Base-by-base conservation (phyloP, 2,797 vertebrate genomes). In the Eptatretus atami region DNA sequence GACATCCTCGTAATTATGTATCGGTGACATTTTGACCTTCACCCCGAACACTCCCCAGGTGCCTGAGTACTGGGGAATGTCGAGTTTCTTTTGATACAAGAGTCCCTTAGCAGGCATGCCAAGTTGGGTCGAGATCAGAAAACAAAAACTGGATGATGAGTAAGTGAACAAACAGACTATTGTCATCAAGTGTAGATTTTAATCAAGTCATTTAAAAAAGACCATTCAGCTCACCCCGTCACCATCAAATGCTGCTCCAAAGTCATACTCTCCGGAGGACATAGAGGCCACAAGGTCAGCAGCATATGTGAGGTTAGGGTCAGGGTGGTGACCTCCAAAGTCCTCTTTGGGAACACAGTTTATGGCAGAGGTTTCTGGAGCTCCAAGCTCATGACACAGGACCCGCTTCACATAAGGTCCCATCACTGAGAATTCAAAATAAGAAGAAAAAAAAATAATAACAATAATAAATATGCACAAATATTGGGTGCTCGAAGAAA, bases 161-260 rank as follows among this genome's bases (percentile, higher is more conserved):
- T 10, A 14, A 11, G 15, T 25, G 54, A 63, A 63, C 63, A 65
- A 44, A 64, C 4, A 11, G 52, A 52, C 31, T 65, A 13, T 25
- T 19, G 31, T 61, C n/a, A 10, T 19, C 63, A 15, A 15, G 52
- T 52, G 11, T 9, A 10, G 2, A 55, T 24, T n/a, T 15, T 15
- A 10, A 52, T 10, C 10, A 10, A 64, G 15, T 44, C 55, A 52
- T 24, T n/a, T 64, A 12, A 2, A 11, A 11, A 10, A 3, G 11
- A n/a, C 63, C 10, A 69, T 69, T 65, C 24, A n/a, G 71, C 76
- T 79, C 76, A 93, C 92, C 76, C 90, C 92, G 52, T 98, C 92
- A n/a, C 86, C 88, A 76, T 98, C 92, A 72, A 98, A 93, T 2
- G 92, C 92, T 63, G 86, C 90, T 70, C 90, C 92, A 73, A 96